A percentile compares a stretch with the other conserved stretches of the same genome.
Conservation (phyloP, 2,113 vertebrate genomes). For the Chauna torquata region DNA sequence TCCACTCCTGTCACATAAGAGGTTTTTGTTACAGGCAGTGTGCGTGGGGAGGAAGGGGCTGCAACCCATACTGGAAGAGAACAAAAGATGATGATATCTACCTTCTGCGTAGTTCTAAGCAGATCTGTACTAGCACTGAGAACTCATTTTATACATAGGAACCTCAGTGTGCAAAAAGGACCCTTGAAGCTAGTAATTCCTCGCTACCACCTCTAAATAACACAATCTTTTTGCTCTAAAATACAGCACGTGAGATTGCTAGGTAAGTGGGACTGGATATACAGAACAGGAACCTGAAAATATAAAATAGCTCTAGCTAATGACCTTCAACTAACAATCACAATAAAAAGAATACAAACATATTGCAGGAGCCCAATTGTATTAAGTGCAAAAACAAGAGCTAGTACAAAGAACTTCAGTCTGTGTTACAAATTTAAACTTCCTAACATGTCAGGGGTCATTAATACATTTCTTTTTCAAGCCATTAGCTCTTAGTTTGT, state of each 20-base stretch:
- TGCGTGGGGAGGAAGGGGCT: neutral
- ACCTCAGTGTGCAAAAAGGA: neutral
- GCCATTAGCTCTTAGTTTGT: neutral
- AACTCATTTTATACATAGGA: neutral
- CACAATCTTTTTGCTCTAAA: neutral
- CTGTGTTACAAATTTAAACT: neutral
- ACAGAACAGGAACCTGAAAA: neutral
- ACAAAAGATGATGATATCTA: neutral
- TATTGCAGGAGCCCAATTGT: neutral
- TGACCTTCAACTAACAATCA: neutral
- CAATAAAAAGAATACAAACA: neutral
- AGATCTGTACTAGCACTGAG: neutral
- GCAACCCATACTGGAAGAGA: neutral
- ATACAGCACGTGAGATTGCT: fast-evolving
- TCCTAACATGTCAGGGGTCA: too few species aligned
- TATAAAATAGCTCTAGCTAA: neutral
- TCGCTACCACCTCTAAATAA: neutral
- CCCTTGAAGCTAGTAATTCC: neutral
- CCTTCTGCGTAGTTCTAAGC: neutral
- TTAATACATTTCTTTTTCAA: neutral
- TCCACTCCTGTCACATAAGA: neutral
- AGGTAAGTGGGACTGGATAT: neutral
- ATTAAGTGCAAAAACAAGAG: slow-evolving; percentile 34
- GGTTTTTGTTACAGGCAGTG: neutral
- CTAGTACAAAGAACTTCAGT: neutral